Percentiles rank a stretch among this genome's conserved stretches.
phyloP scores from a whole-genome alignment of 2,797 vertebrate species.

The Sebastes iracundus region DNA sequence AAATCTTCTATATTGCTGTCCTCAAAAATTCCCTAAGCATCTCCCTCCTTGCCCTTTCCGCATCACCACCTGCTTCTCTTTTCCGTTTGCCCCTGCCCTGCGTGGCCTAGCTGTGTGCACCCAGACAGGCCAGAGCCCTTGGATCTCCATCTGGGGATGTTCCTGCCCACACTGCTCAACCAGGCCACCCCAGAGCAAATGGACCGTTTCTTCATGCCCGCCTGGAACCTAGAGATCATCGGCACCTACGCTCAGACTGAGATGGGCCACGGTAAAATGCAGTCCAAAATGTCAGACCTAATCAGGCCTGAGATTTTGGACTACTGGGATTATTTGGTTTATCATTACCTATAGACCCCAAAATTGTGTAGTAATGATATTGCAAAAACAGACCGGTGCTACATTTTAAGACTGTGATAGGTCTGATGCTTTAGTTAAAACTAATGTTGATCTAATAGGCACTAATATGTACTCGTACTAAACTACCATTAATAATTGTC shows the following conservation, averaged over 20 bases:
- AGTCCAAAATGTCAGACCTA: not conserved
- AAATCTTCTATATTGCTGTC: not conserved
- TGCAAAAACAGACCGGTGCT: not conserved
- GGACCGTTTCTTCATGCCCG: constrained; percentile 95
- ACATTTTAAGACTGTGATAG: not conserved
- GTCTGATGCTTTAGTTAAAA: not conserved
- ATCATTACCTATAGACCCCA: not conserved
- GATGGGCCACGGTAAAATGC: constrained; percentile 96
- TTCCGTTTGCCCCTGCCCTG: constrained; percentile 27
- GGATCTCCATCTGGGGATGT: constrained; percentile 99
- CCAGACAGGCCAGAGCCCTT: constrained; percentile 89
- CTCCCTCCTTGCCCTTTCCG: not conserved
- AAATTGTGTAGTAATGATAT: not conserved
- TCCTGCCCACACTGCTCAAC: constrained; percentile 97
- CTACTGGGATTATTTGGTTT: not conserved
- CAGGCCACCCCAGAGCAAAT: constrained; percentile 96
- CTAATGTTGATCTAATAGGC: not conserved
- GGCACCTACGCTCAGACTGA: constrained; percentile 99
- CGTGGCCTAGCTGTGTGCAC: constrained; percentile 87
- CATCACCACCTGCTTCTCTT: constrained; percentile 55
- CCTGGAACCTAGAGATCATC: constrained; percentile 98
- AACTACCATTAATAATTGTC: not conserved
- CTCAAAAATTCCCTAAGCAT: not conserved
- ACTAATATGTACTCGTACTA: not conserved
- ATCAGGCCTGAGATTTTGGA: not conserved